These are phyloP conservation scores for Morbakka virulenta DNA, from an alignment of 30 jellyfish, hydroid and myxozoan genomes.

Conservation along the genomic window DNA sequence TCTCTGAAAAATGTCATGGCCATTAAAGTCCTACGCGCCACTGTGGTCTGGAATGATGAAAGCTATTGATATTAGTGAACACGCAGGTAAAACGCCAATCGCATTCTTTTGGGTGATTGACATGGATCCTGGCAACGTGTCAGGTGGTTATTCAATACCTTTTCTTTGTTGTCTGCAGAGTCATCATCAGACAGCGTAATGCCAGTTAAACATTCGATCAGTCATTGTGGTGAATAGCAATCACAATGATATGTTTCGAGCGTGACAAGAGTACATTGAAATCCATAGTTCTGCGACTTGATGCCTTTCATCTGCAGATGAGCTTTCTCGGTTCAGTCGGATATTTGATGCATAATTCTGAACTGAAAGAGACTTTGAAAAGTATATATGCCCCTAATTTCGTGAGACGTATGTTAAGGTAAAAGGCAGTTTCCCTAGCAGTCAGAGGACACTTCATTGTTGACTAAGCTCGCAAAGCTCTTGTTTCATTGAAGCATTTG, in stretches of 20 bases:
- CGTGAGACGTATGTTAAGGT: background rate
- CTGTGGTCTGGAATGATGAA: background rate
- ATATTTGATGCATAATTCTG: background rate
- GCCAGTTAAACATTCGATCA: background rate
- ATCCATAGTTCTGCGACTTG: background rate
- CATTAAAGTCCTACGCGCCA: background rate
- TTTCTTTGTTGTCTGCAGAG: background rate
- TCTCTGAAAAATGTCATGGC: background rate
- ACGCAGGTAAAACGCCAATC: background rate
- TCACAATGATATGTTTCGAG: background rate
- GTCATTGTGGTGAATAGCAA: background rate
- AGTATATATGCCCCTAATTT: background rate
- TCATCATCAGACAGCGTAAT: background rate
- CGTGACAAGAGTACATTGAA: background rate
- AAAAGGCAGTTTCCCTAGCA: background rate
- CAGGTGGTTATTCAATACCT: background rate
- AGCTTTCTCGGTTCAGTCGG: background rate
- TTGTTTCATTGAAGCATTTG: background rate
- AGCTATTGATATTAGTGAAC: background rate
- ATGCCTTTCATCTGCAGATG: background rate
- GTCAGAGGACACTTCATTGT: background rate
- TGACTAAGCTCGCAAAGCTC: background rate
- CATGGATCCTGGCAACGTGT: background rate
- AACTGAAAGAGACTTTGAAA: background rate
- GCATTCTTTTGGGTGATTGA: background rate